Percentiles rank a stretch among this genome's conserved stretches.
These are phyloP conservation scores for Coturnix japonica DNA, from an alignment of 2,113 vertebrate species.

Conservation along the genomic window DNA sequence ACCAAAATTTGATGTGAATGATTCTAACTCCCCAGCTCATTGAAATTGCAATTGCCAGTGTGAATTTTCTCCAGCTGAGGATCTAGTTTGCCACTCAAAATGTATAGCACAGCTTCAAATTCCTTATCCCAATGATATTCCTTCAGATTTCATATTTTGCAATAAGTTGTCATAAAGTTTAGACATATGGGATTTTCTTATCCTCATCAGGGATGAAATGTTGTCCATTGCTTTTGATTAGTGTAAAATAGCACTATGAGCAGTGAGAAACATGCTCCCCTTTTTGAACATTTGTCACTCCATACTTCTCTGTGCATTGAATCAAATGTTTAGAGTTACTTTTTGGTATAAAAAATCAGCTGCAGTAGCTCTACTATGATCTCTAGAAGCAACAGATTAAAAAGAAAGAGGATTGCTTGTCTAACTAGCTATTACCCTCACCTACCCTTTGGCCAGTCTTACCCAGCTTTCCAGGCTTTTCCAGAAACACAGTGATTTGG, in stretches of 20 bases:
- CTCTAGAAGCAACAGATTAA: not conserved
- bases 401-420: not conserved
- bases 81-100: not conserved
- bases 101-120: not conserved
- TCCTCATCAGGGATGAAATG: not conserved
- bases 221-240: not conserved
- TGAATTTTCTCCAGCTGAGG: not conserved
- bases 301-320: fast-evolving
- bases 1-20: not conserved
- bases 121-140: not conserved
- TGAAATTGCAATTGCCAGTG: not conserved
- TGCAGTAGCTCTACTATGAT: not conserved
- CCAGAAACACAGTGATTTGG: not conserved
- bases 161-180: not conserved
- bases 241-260: not conserved
- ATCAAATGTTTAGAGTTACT: not conserved
- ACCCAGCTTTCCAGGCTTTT: not conserved
- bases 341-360: not conserved
- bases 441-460: not conserved
- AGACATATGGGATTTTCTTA: not conserved
- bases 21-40: not conserved
- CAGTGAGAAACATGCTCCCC: not conserved
- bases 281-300: not conserved
- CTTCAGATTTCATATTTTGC: not conserved
- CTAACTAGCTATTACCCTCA: not conserved